Conservation (phyloP, 1,140 invertebrate genomes). For the Psix sp. region DNA sequence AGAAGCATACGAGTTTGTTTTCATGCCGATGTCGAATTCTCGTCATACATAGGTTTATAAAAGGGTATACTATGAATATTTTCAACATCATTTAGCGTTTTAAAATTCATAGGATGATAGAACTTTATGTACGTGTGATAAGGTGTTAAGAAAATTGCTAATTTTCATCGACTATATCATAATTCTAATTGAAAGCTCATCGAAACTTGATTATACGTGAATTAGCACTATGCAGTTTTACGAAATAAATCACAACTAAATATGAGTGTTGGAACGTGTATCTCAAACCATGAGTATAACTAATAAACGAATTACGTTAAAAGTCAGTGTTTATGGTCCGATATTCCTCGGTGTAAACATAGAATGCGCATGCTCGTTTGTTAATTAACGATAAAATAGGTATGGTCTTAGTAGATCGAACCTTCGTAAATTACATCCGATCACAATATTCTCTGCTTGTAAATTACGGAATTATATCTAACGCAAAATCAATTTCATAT, state of each 20-base stretch:
- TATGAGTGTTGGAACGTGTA: not conserved
- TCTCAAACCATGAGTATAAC: not conserved
- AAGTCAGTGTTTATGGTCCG: not conserved
- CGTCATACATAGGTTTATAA: too few species aligned
- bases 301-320: not conserved
- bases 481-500: too few species aligned
- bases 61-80: too few species aligned
- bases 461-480: too few species aligned
- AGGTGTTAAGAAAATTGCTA: conserved; percentile 11
- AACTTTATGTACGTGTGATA: conserved; percentile 8
- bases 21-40: too few species aligned
- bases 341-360: not conserved
- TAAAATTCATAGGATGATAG: too few species aligned
- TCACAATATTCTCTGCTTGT: not conserved
- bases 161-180: conserved; percentile 5
- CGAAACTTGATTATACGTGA: conserved; percentile 16
- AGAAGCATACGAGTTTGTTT: too few species aligned
- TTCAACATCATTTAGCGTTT: too few species aligned
- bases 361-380: not conserved
- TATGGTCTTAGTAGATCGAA: conserved; percentile 6
- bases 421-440: conserved; percentile 13
- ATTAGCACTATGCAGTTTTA: not conserved
- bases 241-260: conserved; percentile 16
- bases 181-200: conserved; percentile 11
- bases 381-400: conserved; percentile 14